These are phyloP conservation scores for Tineola bisselliella DNA, from an alignment of 2,888 invertebrate species.

Conservation along the genomic window DNA sequence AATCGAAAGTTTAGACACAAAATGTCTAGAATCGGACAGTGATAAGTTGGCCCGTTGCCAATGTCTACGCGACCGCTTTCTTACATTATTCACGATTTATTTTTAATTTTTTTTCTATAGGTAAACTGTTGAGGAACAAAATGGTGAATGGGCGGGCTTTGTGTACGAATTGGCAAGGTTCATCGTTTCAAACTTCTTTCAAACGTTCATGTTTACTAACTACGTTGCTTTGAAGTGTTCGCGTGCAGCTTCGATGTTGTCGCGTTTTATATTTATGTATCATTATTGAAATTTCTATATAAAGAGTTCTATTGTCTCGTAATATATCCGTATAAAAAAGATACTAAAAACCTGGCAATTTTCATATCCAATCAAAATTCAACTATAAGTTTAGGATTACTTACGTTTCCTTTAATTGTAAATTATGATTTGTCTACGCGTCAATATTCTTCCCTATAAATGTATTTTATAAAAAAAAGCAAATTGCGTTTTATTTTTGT, in stretches of 20 bases:
- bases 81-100: conserved; percentile 35
- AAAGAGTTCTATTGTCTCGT: too few species aligned
- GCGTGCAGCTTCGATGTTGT: not conserved
- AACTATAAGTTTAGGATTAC: too few species aligned
- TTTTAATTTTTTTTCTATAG: conserved; percentile 23
- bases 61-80: conserved; percentile 23
- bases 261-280: not conserved
- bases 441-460: too few species aligned
- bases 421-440: too few species aligned
- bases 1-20: not conserved
- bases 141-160: conserved; percentile 5
- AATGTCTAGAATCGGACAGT: conserved; percentile 17
- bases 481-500: too few species aligned
- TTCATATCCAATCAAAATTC: too few species aligned
- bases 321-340: too few species aligned
- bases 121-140: conserved; percentile 1
- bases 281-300: too few species aligned
- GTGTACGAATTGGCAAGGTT: conserved; percentile 8
- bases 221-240: not conserved
- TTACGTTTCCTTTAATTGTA: too few species aligned
- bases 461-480: too few species aligned
- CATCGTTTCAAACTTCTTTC: not conserved
- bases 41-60: conserved; percentile 31
- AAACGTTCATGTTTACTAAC: not conserved
- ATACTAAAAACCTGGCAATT: too few species aligned